phyloP scores from a whole-genome alignment of 1,140 invertebrate genomes.

The Halyomorpha halys region DNA sequence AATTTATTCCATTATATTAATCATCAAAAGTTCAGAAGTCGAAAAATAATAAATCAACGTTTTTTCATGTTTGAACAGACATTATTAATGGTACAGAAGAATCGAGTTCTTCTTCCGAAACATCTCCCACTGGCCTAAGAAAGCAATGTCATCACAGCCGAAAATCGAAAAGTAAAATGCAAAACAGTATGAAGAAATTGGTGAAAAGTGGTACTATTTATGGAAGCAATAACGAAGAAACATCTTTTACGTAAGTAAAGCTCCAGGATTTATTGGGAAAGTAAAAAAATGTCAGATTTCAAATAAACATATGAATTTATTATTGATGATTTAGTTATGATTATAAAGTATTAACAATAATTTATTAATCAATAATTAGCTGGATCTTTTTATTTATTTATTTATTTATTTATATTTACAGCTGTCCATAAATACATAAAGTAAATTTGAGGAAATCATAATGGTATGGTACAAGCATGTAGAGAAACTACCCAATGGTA shows the following conservation, averaged over 20 bases:
- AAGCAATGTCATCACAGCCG: slow-evolving; percentile 49
- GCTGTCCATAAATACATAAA: too few relatives aligned
- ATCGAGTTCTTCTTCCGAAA: slow-evolving; percentile 59
- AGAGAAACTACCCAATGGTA: too few relatives aligned
- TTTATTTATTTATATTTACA: too few relatives aligned
- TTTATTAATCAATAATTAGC: too few relatives aligned
- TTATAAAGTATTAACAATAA: too few relatives aligned
- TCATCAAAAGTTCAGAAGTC: not conserved
- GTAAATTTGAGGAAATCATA: too few relatives aligned
- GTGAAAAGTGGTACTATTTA: slow-evolving; percentile 63
- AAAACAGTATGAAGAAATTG: slow-evolving; percentile 45
- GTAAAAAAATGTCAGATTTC: too few relatives aligned
- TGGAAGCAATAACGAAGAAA: slow-evolving; percentile 67
- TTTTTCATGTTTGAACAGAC: not conserved
- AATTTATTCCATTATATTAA: slow-evolving; percentile 4
- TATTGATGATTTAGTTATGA: too few relatives aligned
- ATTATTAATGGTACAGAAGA: slow-evolving; percentile 45
- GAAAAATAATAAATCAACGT: not conserved
- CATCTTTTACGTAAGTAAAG: slow-evolving; percentile 63
- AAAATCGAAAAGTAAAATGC: slow-evolving; percentile 49
- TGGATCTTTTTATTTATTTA: too few relatives aligned
- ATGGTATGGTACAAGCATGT: too few relatives aligned
- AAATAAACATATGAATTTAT: too few relatives aligned
- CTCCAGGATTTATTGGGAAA: too few relatives aligned
- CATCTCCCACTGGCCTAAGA: slow-evolving; percentile 50